Evolutionary conservation across 2,797 vertebrate genomes (phyloP).

Genomic region (Microcaecilia unicolor): DNA sequence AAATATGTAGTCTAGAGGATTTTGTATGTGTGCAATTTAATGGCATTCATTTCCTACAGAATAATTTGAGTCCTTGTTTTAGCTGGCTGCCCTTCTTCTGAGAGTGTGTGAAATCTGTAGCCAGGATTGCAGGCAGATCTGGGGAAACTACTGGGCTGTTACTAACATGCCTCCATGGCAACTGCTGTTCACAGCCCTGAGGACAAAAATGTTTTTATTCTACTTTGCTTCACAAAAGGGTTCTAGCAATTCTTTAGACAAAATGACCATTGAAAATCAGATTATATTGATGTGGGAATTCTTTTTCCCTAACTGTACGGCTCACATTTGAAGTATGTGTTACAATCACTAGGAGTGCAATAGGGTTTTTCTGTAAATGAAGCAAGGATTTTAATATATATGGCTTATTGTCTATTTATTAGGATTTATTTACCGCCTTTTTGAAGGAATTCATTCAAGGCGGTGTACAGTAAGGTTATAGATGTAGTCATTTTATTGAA

Average conservation of each 20-base stretch:
- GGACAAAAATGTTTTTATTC: slow-evolving; percentile 81
- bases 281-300: slow-evolving; percentile 47
- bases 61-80: slow-evolving; percentile 57
- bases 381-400: no score
- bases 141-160: slow-evolving; percentile 73
- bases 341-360: no score
- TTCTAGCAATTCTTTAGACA: slow-evolving; percentile 61
- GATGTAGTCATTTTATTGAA: no score
- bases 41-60: slow-evolving; percentile 43
- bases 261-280: slow-evolving; percentile 58
- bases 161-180: slow-evolving; percentile 78
- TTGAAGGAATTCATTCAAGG: no score
- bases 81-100: slow-evolving; percentile 39
- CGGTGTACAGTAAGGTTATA: no score
- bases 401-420: no score
- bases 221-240: slow-evolving; percentile 75
- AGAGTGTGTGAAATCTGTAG: slow-evolving; percentile 60
- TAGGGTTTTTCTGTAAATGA: no score
- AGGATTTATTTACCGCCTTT: no score
- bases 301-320: slow-evolving; percentile 22
- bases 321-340: slow-evolving; percentile 34
- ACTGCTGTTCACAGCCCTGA: slow-evolving; percentile 63
- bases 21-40: slow-evolving; percentile 19
- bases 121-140: slow-evolving; percentile 62
- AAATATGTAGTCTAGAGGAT: slow-evolving; percentile 16